Evolutionary conservation across 2,888 invertebrate species (phyloP).

Genomic region (Diarsia rubi): DNA sequence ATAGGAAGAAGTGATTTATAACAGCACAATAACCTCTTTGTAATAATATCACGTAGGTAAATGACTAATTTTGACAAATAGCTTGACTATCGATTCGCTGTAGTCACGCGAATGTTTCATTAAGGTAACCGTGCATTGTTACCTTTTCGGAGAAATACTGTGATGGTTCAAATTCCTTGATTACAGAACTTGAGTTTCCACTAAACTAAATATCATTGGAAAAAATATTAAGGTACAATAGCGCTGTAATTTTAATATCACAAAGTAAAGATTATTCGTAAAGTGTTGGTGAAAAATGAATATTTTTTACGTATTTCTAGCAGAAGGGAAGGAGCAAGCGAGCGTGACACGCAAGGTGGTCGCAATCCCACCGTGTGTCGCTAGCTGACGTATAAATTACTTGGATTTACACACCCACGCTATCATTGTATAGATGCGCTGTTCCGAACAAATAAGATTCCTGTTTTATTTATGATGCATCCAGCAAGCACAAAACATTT

Average conservation of each 20-base stretch:
- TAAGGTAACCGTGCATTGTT: slow-evolving; percentile 14
- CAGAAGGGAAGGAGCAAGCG: slow-evolving; percentile 37
- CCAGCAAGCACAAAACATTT: not conserved
- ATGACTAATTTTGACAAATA: slow-evolving; percentile 33
- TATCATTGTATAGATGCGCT: slow-evolving; percentile 30
- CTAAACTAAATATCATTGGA: slow-evolving; percentile 9
- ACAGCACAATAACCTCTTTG: not conserved
- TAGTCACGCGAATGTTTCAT: slow-evolving; percentile 54
- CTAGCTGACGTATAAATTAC: slow-evolving; percentile 36
- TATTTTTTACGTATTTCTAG: slow-evolving; percentile 38
- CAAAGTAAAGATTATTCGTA: slow-evolving; percentile 12
- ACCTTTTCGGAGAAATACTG: slow-evolving; percentile 41
- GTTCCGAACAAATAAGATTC: not conserved
- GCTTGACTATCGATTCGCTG: slow-evolving; percentile 41
- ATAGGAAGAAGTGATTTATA: not conserved
- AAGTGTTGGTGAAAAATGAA: slow-evolving; percentile 17
- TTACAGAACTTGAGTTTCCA: slow-evolving; percentile 26
- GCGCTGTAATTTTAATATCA: slow-evolving; percentile 8
- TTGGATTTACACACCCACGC: slow-evolving; percentile 36
- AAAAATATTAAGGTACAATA: slow-evolving; percentile 7
- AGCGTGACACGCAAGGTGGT: slow-evolving; percentile 54
- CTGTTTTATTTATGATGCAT: not conserved
- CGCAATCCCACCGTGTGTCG: slow-evolving; percentile 47
- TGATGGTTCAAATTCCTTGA: slow-evolving; percentile 35
- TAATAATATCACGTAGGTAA: slow-evolving; percentile 9